A percentile compares a stretch with the other conserved stretches of the same genome.
These are phyloP conservation scores for Channallabes apus DNA, from an alignment of 2,797 vertebrate genomes.

Conservation along the genomic window DNA sequence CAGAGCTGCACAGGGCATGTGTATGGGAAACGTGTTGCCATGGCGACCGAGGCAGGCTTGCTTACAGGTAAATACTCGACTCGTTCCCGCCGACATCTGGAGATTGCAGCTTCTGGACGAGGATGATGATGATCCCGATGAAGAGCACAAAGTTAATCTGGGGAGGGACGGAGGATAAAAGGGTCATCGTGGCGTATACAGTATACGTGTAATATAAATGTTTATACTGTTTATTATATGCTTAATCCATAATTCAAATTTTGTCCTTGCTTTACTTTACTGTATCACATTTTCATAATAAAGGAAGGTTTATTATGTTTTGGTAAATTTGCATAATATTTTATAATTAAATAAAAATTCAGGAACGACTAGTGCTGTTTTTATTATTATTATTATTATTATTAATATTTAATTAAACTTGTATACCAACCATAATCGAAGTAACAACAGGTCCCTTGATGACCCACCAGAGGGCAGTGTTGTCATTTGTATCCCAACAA, in stretches of 20 bases:
- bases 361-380: no score
- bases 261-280: no score
- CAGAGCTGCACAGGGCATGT: slow-evolving; percentile 3
- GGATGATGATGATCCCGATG: slow-evolving; percentile 94
- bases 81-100: slow-evolving; percentile 97
- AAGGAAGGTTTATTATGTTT: no score
- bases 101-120: slow-evolving; percentile 98
- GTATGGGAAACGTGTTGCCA: slow-evolving; percentile 45
- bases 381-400: neutral
- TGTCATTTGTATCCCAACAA: slow-evolving; percentile 97
- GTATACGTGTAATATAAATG: no score
- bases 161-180: neutral
- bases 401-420: neutral
- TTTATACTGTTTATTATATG: no score
- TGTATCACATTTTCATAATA: no score
- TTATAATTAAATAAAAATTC: no score
- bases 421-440: slow-evolving; percentile 88
- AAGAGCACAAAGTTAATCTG: slow-evolving; percentile 98
- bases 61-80: slow-evolving; percentile 98
- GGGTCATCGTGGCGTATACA: neutral
- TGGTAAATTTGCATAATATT: no score
- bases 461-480: slow-evolving; percentile 98
- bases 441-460: slow-evolving; percentile 96
- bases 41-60: slow-evolving; percentile 56
- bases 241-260: no score